Conservation (phyloP, 2,113 vertebrate genomes). For the Anolis carolinensis region DNA sequence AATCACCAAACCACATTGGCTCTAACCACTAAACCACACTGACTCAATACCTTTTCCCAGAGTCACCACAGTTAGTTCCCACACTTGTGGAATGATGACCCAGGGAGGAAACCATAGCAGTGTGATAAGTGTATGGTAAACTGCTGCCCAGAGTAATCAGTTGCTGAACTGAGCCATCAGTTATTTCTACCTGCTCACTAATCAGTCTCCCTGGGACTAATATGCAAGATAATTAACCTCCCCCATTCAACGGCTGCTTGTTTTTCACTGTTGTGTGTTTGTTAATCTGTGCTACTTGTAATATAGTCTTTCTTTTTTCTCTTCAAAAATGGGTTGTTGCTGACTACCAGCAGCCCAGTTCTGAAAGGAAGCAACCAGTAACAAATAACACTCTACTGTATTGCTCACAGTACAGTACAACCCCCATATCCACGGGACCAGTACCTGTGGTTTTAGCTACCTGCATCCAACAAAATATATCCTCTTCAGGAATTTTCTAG, state of each 20-base stretch:
- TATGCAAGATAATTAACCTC: conserved; percentile 31
- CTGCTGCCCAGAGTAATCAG: conserved; percentile 22
- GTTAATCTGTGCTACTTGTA: conserved; percentile 1
- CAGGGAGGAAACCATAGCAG: background rate
- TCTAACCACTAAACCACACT: background rate
- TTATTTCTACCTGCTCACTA: conserved; percentile 34
- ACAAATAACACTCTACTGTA: background rate
- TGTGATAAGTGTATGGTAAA: conserved; percentile 16
- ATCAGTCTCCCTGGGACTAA: conserved; percentile 35
- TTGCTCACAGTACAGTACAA: background rate
- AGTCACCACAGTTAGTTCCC: background rate
- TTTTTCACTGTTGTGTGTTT: background rate
- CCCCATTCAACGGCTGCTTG: background rate
- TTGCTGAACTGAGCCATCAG: conserved; percentile 19
- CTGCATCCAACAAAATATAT: too few relatives aligned
- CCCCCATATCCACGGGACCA: too few relatives aligned
- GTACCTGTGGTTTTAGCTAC: too few relatives aligned
- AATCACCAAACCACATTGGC: background rate
- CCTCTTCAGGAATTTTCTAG: too few relatives aligned
- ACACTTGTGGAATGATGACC: background rate
- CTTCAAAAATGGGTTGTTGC: background rate
- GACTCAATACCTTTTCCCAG: background rate
- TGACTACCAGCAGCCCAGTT: background rate
- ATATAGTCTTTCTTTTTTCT: background rate
- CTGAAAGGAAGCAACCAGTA: background rate